These are phyloP conservation scores for Climacteris rufus DNA, from an alignment of 2,113 vertebrate species.

Conservation along the genomic window DNA sequence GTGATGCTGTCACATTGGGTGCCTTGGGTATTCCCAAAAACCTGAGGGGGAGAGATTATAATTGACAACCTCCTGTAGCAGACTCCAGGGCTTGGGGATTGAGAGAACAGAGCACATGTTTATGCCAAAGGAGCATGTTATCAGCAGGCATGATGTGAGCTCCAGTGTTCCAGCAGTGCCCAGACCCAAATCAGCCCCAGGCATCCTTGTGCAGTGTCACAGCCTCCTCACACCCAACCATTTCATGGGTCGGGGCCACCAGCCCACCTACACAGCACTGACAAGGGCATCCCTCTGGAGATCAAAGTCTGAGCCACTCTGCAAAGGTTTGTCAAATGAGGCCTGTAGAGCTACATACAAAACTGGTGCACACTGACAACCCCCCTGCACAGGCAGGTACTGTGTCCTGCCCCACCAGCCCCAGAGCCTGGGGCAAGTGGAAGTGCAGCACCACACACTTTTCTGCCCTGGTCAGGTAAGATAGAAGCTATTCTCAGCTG, in stretches of 20 bases:
- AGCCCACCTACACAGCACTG: neutral
- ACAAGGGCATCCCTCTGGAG: neutral
- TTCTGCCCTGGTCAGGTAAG: neutral
- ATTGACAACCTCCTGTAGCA: neutral
- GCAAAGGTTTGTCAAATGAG: neutral
- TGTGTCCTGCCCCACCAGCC: neutral
- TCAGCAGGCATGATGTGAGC: neutral
- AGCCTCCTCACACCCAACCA: accelerated
- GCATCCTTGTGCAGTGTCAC: accelerated
- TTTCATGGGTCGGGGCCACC: neutral
- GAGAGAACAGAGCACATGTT: neutral
- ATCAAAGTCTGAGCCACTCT: neutral
- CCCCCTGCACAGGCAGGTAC: neutral
- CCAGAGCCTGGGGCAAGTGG: accelerated
- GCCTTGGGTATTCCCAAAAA: neutral
- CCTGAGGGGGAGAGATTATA: neutral
- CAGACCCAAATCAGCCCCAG: neutral
- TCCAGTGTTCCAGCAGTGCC: neutral
- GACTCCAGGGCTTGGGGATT: neutral
- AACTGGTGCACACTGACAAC: neutral
- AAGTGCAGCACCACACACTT: neutral
- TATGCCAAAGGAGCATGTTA: neutral
- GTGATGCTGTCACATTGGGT: neutral
- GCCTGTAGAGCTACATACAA: accelerated
- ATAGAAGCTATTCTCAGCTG: neutral